phyloP scores from a whole-genome alignment of 2,113 vertebrate genomes.

The Australoheros scitulus region DNA sequence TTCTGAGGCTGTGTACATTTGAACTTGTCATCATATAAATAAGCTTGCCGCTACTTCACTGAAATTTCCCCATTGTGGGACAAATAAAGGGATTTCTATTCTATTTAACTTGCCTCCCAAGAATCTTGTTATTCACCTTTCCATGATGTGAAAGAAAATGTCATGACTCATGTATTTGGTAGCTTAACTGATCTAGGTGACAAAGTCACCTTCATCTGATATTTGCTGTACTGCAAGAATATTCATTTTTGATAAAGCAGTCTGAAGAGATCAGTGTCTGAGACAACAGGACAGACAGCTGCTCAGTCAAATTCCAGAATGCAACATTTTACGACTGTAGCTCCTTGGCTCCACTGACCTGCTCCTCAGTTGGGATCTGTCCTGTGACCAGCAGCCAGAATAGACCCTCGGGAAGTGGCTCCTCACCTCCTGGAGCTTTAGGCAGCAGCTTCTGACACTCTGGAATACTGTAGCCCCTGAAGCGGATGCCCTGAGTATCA shows the following conservation, averaged over 20 bases:
- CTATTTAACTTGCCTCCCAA: neutral
- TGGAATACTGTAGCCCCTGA: constrained; percentile 95
- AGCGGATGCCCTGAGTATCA: constrained; percentile 89
- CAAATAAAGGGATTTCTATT: too few relatives aligned
- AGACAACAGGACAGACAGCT: neutral
- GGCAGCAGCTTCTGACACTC: constrained; percentile 94
- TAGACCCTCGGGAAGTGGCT: constrained; percentile 93
- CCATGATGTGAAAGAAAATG: neutral
- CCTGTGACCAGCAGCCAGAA: constrained; percentile 97
- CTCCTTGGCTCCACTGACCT: constrained; percentile 78
- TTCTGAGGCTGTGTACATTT: neutral
- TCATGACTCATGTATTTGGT: neutral
- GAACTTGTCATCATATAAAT: neutral
- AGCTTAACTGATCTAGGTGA: neutral
- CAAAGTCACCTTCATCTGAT: neutral
- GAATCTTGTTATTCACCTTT: neutral
- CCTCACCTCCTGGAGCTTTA: constrained; percentile 89
- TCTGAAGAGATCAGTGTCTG: neutral
- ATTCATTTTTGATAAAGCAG: neutral
- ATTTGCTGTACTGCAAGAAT: neutral
- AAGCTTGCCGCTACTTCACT: too few relatives aligned
- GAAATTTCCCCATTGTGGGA: too few relatives aligned
- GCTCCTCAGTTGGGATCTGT: constrained; percentile 90
- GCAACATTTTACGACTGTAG: neutral
- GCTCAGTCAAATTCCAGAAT: neutral